Evolutionary conservation across 2,113 vertebrate species (phyloP).

Genomic region (Peromyscus leucopus): DNA sequence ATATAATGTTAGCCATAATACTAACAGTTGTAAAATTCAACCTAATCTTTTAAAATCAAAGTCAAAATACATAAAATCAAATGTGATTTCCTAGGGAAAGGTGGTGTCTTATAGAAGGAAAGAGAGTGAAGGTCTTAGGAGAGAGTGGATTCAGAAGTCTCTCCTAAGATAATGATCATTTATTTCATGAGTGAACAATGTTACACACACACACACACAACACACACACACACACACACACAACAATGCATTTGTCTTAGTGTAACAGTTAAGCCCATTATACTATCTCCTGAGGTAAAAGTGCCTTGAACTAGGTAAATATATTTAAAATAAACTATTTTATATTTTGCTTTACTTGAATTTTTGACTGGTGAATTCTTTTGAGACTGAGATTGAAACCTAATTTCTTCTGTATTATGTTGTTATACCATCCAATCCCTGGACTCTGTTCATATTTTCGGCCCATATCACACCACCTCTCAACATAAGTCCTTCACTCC

Average conservation of each 20-base stretch:
- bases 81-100: neutral
- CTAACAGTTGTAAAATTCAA: neutral
- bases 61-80: slow-evolving; percentile 15
- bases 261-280: neutral
- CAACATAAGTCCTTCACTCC: neutral
- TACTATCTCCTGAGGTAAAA: neutral
- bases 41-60: neutral
- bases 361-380: neutral
- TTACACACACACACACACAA: neutral
- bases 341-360: slow-evolving; percentile 13
- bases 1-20: neutral
- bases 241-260: neutral
- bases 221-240: neutral
- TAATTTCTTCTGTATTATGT: neutral
- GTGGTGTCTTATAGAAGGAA: neutral
- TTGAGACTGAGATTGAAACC: neutral
- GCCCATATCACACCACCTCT: neutral
- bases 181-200: neutral
- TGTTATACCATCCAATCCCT: neutral
- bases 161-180: neutral
- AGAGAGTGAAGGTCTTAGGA: neutral
- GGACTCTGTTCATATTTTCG: neutral
- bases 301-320: neutral
- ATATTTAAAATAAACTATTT: neutral
- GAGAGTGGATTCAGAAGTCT: neutral